Conservation (phyloP, 2,888 invertebrate species). For the Alcis repandata region DNA sequence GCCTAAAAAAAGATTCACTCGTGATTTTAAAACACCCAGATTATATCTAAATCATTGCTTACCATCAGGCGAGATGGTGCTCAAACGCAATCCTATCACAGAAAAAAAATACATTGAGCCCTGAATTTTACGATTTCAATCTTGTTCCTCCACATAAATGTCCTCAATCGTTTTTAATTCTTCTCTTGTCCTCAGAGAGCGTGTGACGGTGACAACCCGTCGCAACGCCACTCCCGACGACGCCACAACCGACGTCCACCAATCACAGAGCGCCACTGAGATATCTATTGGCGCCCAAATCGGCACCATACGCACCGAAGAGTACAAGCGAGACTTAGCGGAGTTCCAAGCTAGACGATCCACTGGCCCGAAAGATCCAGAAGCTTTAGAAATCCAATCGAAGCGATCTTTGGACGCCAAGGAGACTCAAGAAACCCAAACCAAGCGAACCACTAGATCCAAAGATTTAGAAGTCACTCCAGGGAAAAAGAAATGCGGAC, state of each 20-base stretch:
- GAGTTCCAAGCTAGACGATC: slow-evolving; percentile 82
- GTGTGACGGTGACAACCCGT: slow-evolving; percentile 75
- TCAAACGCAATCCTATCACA: no score
- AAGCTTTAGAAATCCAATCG: slow-evolving; percentile 64
- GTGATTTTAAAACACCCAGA: no score
- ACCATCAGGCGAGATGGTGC: no score
- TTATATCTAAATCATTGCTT: no score
- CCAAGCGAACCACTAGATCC: background rate
- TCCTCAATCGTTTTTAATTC: no score
- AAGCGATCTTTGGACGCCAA: slow-evolving; percentile 53
- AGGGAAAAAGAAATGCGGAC: slow-evolving; percentile 74
- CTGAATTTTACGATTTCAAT: no score
- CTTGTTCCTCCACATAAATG: no score
- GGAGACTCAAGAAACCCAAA: background rate
- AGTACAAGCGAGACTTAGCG: slow-evolving; percentile 80
- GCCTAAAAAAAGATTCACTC: no score
- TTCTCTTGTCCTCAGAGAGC: slow-evolving; percentile 66
- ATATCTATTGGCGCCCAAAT: slow-evolving; percentile 46
- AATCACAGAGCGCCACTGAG: slow-evolving; percentile 54
- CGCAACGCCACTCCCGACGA: slow-evolving; percentile 61
- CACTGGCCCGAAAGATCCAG: slow-evolving; percentile 61
- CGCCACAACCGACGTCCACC: slow-evolving; percentile 53
- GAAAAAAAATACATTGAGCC: no score
- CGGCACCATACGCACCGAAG: slow-evolving; percentile 78
- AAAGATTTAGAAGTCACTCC: slow-evolving; percentile 54